These are phyloP conservation scores for Masnerella sp. DNA, from an alignment of 2,888 invertebrate genomes.

Conservation along the genomic window DNA sequence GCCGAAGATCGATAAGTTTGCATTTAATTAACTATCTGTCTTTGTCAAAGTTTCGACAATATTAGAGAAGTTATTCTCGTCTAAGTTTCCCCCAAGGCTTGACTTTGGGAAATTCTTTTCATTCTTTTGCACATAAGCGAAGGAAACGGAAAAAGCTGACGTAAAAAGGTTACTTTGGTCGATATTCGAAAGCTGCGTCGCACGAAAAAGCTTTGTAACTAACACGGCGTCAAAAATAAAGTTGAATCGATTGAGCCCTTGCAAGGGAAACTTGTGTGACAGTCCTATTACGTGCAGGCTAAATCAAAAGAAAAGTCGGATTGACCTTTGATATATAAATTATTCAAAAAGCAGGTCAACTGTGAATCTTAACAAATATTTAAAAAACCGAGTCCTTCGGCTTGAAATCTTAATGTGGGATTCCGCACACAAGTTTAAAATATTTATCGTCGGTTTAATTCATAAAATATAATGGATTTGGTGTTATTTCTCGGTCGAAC, in stretches of 20 bases:
- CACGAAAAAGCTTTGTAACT: slow-evolving; percentile 46
- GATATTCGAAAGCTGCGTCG: slow-evolving; percentile 31
- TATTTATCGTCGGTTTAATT: too few species aligned
- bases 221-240: slow-evolving; percentile 34
- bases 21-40: slow-evolving; percentile 46
- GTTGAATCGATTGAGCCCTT: slow-evolving; percentile 41
- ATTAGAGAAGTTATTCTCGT: slow-evolving; percentile 33
- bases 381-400: neutral
- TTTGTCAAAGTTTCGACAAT: slow-evolving; percentile 36
- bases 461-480: neutral
- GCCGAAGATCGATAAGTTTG: slow-evolving; percentile 34
- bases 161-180: slow-evolving; percentile 37
- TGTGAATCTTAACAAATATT: neutral
- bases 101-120: slow-evolving; percentile 22
- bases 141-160: slow-evolving; percentile 6
- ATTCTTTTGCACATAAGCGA: slow-evolving; percentile 11
- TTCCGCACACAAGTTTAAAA: too few species aligned
- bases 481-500: neutral
- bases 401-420: too few species aligned
- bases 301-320: slow-evolving; percentile 26
- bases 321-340: slow-evolving; percentile 19
- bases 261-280: slow-evolving; percentile 11
- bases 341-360: slow-evolving; percentile 7
- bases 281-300: slow-evolving; percentile 5
- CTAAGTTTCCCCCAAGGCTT: slow-evolving; percentile 15